Percentiles rank a stretch among this genome's conserved stretches.
These are phyloP conservation scores for Galeruca laticollis DNA, from an alignment of 2,888 invertebrate species.

Conservation along the genomic window DNA sequence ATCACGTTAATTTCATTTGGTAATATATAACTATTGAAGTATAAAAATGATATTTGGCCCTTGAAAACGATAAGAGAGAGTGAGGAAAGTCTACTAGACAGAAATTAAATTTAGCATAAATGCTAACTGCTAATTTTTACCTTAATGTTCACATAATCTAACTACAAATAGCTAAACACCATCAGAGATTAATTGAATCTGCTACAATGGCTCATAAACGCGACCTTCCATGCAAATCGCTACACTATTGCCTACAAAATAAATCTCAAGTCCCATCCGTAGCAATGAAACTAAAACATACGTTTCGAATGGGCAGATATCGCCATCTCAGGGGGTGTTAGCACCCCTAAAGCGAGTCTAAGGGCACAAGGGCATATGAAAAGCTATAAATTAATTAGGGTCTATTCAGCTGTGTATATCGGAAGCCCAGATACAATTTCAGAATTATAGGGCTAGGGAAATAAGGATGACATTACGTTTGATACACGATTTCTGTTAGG, in stretches of 20 bases:
- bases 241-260: constrained; percentile 33
- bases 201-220: constrained; percentile 39
- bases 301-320: constrained; percentile 39
- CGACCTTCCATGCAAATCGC: constrained; percentile 40
- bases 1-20: too few species aligned
- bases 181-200: constrained; percentile 39
- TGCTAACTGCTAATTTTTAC: constrained; percentile 10
- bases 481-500: constrained; percentile 12
- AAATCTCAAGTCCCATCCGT: constrained; percentile 39
- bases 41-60: too few species aligned
- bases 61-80: neutral
- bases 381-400: constrained; percentile 61
- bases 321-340: constrained; percentile 28
- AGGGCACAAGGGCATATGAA: constrained; percentile 53
- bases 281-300: constrained; percentile 37
- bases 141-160: constrained; percentile 19
- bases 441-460: constrained; percentile 21
- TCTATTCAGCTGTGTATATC: constrained; percentile 47
- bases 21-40: too few species aligned
- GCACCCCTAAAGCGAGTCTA: constrained; percentile 24
- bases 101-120: constrained; percentile 5
- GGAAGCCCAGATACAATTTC: constrained; percentile 44
- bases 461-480: constrained; percentile 21
- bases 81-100: neutral
- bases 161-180: constrained; percentile 27